Conservation (phyloP, 2,113 vertebrate genomes). For the Tamias sibiricus region DNA sequence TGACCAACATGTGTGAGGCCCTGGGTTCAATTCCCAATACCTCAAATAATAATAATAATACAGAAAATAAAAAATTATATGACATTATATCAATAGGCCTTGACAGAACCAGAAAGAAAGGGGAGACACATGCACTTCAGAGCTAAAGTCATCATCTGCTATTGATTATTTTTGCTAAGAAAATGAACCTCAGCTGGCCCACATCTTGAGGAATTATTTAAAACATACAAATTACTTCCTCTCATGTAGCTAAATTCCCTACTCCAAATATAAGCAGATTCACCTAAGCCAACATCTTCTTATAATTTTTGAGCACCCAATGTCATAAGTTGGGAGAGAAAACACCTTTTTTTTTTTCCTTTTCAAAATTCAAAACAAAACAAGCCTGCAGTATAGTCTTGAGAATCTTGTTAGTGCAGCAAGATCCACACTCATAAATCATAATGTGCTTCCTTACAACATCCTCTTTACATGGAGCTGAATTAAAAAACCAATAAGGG, state of each 20-base stretch:
- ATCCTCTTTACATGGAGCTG: constrained; percentile 21
- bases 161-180: not conserved
- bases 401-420: constrained; percentile 29
- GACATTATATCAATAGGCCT: not conserved
- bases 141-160: not conserved
- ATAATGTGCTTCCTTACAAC: not conserved
- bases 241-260: not conserved
- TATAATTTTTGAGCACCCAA: constrained; percentile 5
- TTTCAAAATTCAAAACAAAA: constrained; percentile 50
- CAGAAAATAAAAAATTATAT: not conserved
- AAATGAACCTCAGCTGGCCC: not conserved
- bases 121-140: not conserved
- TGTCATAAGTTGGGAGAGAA: not conserved
- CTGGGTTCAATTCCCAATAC: no score
- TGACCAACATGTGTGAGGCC: no score
- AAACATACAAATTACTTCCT: not conserved
- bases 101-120: not conserved
- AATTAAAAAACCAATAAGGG: constrained; percentile 56
- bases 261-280: constrained; percentile 27
- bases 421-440: constrained; percentile 52
- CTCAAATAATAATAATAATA: no score
- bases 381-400: not conserved
- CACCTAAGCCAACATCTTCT: constrained; percentile 21
- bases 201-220: not conserved
- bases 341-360: not conserved